A percentile compares a stretch with the other conserved stretches of the same genome.
Evolutionary conservation across 1,140 invertebrate species (phyloP).

Genomic region (Helicorthomorpha holstii): DNA sequence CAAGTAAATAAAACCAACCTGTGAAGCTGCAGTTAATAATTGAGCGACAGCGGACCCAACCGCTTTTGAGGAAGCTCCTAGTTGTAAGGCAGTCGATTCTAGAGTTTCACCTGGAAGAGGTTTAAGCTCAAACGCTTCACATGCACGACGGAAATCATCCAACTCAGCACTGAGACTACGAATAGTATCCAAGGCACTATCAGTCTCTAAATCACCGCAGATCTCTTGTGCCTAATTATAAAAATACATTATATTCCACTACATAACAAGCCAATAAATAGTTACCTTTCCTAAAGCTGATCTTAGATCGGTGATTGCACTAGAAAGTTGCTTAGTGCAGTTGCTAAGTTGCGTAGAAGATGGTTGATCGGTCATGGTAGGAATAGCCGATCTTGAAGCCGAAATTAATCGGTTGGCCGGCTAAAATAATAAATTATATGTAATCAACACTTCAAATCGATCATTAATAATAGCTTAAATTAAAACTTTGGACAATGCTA

Average conservation of each 20-base stretch:
- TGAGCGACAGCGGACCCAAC: constrained; percentile 53
- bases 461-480: not conserved
- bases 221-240: constrained; percentile 49
- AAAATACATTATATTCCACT: not conserved
- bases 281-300: constrained; percentile 48
- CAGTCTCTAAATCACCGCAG: constrained; percentile 68
- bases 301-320: constrained; percentile 57
- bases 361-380: constrained; percentile 65
- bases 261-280: not conserved
- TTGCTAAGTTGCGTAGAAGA: constrained; percentile 51
- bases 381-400: constrained; percentile 58
- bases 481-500: not conserved
- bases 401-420: constrained; percentile 47
- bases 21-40: constrained; percentile 62
- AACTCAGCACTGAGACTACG: constrained; percentile 61
- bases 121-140: constrained; percentile 44
- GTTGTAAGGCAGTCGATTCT: constrained; percentile 51
- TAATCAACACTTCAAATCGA: not conserved
- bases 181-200: constrained; percentile 65
- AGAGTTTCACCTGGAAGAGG: constrained; percentile 74
- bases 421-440: constrained; percentile 17
- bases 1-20: constrained; percentile 24
- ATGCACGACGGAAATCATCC: constrained; percentile 55
- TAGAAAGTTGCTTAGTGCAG: constrained; percentile 52
- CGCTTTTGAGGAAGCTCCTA: constrained; percentile 47